A percentile compares a stretch with the other conserved stretches of the same genome.
phyloP scores from a whole-genome alignment of 2,797 vertebrate species.

The Neosalanx taihuensis region DNA sequence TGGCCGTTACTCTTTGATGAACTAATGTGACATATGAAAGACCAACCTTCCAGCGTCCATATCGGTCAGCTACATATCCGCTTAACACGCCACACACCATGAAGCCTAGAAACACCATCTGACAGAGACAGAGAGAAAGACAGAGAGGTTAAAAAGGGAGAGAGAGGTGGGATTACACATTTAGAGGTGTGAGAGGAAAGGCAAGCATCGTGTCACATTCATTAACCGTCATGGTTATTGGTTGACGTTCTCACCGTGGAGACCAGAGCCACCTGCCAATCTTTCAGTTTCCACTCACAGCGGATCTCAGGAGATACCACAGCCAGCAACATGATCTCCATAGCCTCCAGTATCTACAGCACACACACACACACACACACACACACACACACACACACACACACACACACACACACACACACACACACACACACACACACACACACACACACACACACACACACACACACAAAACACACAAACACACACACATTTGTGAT shows the following conservation, averaged over 20 bases:
- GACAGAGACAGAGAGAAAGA: slow-evolving; percentile 32
- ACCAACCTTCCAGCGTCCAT: slow-evolving; percentile 91
- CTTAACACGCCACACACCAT: slow-evolving; percentile 86
- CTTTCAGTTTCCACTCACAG: slow-evolving; percentile 89
- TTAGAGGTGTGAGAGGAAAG: background rate
- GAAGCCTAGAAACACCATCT: slow-evolving; percentile 97
- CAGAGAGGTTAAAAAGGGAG: background rate
- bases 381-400: background rate
- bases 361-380: background rate
- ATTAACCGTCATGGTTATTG: background rate
- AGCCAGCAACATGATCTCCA: slow-evolving; percentile 96
- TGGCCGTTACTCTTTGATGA: background rate
- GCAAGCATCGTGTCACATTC: background rate
- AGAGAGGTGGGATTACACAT: background rate
- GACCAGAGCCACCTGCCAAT: slow-evolving; percentile 94
- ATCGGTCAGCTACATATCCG: slow-evolving; percentile 85
- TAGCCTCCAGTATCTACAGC: slow-evolving; percentile 86
- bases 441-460: background rate
- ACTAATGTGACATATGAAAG: background rate
- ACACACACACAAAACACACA: slow-evolving; percentile 1
- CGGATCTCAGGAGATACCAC: slow-evolving; percentile 89
- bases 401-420: background rate
- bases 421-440: background rate
- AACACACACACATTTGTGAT: background rate
- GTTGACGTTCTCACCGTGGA: slow-evolving; percentile 81